Evolutionary conservation across 2,113 vertebrate species (phyloP).

Genomic region (Nothocercus julius): DNA sequence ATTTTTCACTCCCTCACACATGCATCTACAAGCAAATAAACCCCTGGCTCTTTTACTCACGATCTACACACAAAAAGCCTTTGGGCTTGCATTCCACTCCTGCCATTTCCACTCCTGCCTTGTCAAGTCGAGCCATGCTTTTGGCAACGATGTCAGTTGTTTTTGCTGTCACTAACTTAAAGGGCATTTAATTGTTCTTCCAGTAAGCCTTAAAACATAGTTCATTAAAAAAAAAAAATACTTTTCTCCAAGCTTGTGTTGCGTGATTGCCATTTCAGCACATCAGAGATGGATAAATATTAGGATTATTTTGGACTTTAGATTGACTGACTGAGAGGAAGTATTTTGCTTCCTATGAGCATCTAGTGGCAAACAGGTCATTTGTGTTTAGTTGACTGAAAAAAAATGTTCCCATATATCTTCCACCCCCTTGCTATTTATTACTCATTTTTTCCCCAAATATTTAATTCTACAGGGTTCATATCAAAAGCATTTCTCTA

Average conservation of each 20-base stretch:
- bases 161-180: constrained; percentile 1
- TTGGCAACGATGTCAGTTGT: background rate
- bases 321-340: background rate
- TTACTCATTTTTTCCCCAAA: background rate
- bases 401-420: background rate
- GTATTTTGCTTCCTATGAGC: constrained; percentile 2
- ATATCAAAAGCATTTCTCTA: background rate
- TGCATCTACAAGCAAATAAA: background rate
- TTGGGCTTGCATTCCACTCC: background rate
- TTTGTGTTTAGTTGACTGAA: background rate
- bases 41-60: background rate
- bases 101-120: background rate
- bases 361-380: background rate
- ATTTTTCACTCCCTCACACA: background rate
- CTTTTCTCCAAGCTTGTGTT: background rate
- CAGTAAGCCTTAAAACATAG: background rate
- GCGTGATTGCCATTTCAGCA: background rate
- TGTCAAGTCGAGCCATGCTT: background rate
- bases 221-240: background rate
- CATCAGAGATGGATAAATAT: constrained; percentile 13
- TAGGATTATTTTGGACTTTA: constrained; percentile 53
- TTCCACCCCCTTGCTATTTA: background rate
- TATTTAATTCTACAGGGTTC: background rate
- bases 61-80: background rate
- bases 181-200: background rate